Conservation (phyloP, 2,113 vertebrate species). For the Eretmochelys imbricata region DNA sequence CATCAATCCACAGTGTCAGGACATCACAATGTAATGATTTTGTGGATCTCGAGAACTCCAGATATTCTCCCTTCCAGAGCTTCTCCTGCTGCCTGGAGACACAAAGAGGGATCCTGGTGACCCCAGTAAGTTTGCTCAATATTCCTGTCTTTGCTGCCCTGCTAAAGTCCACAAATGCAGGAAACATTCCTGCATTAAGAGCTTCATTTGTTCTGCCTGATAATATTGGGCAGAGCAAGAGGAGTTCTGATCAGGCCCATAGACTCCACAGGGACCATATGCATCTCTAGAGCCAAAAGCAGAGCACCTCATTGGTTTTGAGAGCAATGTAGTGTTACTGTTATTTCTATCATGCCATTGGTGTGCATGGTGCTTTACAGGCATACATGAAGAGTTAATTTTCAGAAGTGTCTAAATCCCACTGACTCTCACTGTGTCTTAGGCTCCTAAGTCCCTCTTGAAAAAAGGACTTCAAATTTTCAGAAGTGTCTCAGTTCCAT, state of each 20-base stretch:
- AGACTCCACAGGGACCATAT: not conserved
- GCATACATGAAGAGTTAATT: not conserved
- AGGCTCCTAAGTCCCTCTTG: not conserved
- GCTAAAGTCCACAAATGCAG: not conserved
- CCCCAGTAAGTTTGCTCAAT: not conserved
- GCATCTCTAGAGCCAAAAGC: not conserved
- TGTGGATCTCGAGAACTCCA: not conserved
- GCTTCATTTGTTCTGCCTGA: not conserved
- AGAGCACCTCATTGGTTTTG: not conserved
- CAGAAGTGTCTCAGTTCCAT: not conserved
- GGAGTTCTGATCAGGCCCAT: not conserved
- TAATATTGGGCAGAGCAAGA: not conserved
- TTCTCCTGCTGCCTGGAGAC: not conserved
- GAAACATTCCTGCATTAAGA: not conserved
- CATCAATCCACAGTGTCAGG: not conserved
- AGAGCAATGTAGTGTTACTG: not conserved
- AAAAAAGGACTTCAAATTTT: not conserved
- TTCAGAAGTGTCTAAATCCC: not conserved
- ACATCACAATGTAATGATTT: not conserved
- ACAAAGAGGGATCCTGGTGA: not conserved
- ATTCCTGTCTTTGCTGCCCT: not conserved
- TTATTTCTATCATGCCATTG: not conserved
- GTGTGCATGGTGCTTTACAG: not conserved
- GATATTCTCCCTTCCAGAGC: not conserved
- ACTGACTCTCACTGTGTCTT: not conserved